Evolutionary conservation across 2,888 invertebrate genomes (phyloP).

Genomic region (Brenthis ino): DNA sequence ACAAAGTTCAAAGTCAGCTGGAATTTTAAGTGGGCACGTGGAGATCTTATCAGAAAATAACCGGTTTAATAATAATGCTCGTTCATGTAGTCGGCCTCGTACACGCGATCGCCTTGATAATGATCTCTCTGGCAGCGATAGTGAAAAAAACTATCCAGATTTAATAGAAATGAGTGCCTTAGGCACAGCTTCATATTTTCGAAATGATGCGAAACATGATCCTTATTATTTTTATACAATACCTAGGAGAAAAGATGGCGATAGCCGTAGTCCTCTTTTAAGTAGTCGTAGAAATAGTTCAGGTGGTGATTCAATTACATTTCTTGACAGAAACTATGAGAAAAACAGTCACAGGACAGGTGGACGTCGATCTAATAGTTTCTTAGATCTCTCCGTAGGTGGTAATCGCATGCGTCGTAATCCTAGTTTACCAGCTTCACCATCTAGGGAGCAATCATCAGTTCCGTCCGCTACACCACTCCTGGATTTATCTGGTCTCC

Average conservation of each 20-base stretch:
- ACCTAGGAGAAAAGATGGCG: constrained; percentile 83
- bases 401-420: constrained; percentile 68
- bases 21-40: constrained; percentile 65
- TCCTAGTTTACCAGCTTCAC: constrained; percentile 86
- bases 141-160: constrained; percentile 82
- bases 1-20: constrained; percentile 81
- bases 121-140: constrained; percentile 76
- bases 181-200: constrained; percentile 66
- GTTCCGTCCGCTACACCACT: constrained; percentile 84
- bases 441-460: constrained; percentile 76
- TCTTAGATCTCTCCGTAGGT: constrained; percentile 84
- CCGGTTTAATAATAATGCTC: constrained; percentile 70
- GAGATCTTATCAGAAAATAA: constrained; percentile 67
- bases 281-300: constrained; percentile 88
- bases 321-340: constrained; percentile 65
- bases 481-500: constrained; percentile 82
- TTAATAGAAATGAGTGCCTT: constrained; percentile 79
- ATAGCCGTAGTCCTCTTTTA: constrained; percentile 89
- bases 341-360: constrained; percentile 60
- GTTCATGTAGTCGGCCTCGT: constrained; percentile 65
- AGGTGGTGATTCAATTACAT: constrained; percentile 84
- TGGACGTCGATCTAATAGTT: constrained; percentile 85
- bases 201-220: constrained; percentile 69
- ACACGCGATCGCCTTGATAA: constrained; percentile 72
- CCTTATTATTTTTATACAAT: constrained; percentile 85